Evolutionary conservation across 2,113 vertebrate species (phyloP).

Genomic region (Centropus unirufus): DNA sequence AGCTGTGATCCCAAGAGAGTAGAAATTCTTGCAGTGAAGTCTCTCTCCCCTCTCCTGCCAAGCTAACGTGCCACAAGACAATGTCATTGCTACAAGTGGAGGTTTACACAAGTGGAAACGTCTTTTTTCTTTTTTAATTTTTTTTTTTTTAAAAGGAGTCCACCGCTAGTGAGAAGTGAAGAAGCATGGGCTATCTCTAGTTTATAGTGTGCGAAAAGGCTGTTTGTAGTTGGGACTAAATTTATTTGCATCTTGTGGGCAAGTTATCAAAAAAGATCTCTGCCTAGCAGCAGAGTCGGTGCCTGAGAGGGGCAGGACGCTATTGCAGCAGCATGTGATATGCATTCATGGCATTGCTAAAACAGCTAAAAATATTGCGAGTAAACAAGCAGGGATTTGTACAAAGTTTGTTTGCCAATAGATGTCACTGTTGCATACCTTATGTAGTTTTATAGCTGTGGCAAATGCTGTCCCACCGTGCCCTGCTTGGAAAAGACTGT

Average conservation of each 20-base stretch:
- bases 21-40: background rate
- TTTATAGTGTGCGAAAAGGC: background rate
- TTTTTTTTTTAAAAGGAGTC: background rate
- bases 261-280: background rate
- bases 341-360: fast-evolving
- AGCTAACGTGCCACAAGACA: background rate
- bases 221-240: background rate
- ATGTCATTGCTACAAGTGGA: background rate
- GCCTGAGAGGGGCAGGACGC: fast-evolving
- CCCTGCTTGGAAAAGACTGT: background rate
- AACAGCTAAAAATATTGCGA: fast-evolving
- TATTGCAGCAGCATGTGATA: fast-evolving
- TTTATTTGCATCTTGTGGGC: background rate
- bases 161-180: background rate
- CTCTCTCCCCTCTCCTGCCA: background rate
- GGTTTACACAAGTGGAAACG: background rate
- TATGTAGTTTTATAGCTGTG: background rate
- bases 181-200: background rate
- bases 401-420: background rate
- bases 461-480: background rate
- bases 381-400: background rate
- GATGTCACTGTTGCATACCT: slow-evolving; percentile 66
- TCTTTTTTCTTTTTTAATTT: background rate
- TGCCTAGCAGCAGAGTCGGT: background rate
- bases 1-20: background rate